These are phyloP conservation scores for Embidobia sp. DNA, from an alignment of 2,888 invertebrate species.

Conservation along the genomic window DNA sequence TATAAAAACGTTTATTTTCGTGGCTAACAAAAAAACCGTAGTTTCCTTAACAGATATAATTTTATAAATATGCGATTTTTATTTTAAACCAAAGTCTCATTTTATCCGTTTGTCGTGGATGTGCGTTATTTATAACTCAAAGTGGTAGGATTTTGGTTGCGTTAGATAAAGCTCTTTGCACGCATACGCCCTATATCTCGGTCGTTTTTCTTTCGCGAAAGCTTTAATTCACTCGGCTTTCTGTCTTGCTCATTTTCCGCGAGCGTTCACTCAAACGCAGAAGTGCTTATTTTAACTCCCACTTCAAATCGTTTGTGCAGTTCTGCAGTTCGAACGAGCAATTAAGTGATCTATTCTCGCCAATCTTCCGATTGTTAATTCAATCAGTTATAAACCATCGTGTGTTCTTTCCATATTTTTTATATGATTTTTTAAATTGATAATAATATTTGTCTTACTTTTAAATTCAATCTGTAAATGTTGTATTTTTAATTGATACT, in stretches of 20 bases:
- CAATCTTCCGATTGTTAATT: not conserved
- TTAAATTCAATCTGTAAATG: too few species aligned
- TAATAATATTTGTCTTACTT: too few species aligned
- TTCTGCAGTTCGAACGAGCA: constrained; percentile 6
- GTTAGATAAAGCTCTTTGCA: constrained; percentile 35
- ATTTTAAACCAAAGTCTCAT: not conserved
- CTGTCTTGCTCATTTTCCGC: constrained; percentile 36
- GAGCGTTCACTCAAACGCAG: constrained; percentile 20
- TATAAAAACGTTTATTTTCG: too few species aligned
- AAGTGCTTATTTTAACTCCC: constrained; percentile 53
- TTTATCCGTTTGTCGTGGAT: constrained; percentile 9
- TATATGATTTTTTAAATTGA: too few species aligned
- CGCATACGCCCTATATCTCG: constrained; percentile 26
- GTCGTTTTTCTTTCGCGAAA: constrained; percentile 45
- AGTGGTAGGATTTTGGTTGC: constrained; percentile 44
- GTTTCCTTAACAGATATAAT: too few species aligned
- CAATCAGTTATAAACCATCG: too few species aligned
- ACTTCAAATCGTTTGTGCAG: constrained; percentile 34
- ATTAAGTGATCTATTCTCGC: constrained; percentile 25
- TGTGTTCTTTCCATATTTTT: too few species aligned
- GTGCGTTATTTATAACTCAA: constrained; percentile 45
- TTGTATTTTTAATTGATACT: too few species aligned
- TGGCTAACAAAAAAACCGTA: too few species aligned
- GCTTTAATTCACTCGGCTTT: constrained; percentile 43
- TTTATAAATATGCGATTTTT: too few species aligned